Evolutionary conservation across 2,113 vertebrate genomes (phyloP), one percentile per base, ranked within the genome.

Genomic region (Grus americana): DNA sequence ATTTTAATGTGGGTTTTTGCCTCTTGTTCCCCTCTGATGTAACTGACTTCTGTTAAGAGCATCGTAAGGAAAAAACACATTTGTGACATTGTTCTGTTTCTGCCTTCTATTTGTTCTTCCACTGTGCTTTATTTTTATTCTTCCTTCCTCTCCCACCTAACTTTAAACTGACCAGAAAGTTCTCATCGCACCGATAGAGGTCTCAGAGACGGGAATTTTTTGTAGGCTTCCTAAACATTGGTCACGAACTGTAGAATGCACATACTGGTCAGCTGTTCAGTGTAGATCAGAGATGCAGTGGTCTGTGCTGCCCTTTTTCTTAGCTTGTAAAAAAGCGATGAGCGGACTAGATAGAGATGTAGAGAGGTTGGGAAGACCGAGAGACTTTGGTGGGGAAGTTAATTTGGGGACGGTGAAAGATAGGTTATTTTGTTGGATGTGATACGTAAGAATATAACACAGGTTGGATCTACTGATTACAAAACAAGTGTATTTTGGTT

Each of bases 391-490:
- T 38, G 47, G 40, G 34, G 20, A 4, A 32, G 12, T 79, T 70
- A 42, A 58, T 19, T 2, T 71, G 32, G 19, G 61, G 42, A 54
- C 24, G 36, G 46, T 22, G 26, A 49, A 79, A 63, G 8, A 32
- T 36, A 5, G 15, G 80, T 34, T 86, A 15, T 6, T 76, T 36
- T 40, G 9, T 62, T 74, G 65, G 27, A 19, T 46, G 16, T 14
- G 8, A 1, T 73, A 29, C 11, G 17, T 72, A 63, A 71, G 38
- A 65, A 46, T 15, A 11, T 1, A 78, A 52, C 0, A 2, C 3
- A 6, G 23, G 36, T 32, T 8, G 24, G 19, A 63, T 62, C 7
- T 72, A 11, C 42, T 63, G 61, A 57, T 65, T 82, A 29, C 7
- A 23, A 11, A 59, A 29, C 57, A 30, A 16, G 2, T 32, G 17